Conservation (phyloP, 1,140 invertebrate genomes). For the Acyrthosiphon pisum region DNA sequence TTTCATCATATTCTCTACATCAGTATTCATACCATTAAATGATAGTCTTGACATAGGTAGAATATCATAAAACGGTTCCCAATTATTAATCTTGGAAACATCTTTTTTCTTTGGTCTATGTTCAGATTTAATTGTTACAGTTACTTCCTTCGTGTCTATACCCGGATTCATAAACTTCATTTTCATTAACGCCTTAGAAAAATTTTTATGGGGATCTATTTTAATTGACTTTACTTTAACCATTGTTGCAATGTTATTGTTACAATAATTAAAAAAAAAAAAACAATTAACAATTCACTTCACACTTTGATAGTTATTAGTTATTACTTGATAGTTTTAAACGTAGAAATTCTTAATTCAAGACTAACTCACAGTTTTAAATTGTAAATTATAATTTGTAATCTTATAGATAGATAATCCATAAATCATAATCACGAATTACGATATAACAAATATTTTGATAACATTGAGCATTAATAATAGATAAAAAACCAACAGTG, state of each 20-base stretch:
- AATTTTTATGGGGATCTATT: slow-evolving; percentile 34
- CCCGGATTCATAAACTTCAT: slow-evolving; percentile 53
- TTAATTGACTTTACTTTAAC: slow-evolving; percentile 17
- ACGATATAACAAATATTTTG: too few species aligned
- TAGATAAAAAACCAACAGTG: too few species aligned
- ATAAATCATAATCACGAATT: too few species aligned
- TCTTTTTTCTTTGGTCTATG: slow-evolving; percentile 22
- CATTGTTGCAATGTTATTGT: background rate
- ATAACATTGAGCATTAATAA: too few species aligned
- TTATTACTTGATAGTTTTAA: too few species aligned
- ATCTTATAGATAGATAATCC: too few species aligned
- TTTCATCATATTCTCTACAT: slow-evolving; percentile 46
- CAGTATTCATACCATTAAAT: slow-evolving; percentile 37
- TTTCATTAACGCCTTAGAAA: slow-evolving; percentile 43
- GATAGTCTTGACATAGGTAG: slow-evolving; percentile 37
- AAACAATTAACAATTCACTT: background rate
- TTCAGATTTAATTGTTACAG: slow-evolving; percentile 24
- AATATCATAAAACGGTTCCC: slow-evolving; percentile 47
- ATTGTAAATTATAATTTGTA: too few species aligned
- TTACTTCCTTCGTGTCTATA: background rate
- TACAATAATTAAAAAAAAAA: background rate
- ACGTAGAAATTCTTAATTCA: too few species aligned
- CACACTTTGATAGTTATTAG: too few species aligned
- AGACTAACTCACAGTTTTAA: too few species aligned
- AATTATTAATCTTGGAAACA: slow-evolving; percentile 26